Evolutionary conservation across 2,113 vertebrate species (phyloP).

Genomic region (Pterocles orientalis): DNA sequence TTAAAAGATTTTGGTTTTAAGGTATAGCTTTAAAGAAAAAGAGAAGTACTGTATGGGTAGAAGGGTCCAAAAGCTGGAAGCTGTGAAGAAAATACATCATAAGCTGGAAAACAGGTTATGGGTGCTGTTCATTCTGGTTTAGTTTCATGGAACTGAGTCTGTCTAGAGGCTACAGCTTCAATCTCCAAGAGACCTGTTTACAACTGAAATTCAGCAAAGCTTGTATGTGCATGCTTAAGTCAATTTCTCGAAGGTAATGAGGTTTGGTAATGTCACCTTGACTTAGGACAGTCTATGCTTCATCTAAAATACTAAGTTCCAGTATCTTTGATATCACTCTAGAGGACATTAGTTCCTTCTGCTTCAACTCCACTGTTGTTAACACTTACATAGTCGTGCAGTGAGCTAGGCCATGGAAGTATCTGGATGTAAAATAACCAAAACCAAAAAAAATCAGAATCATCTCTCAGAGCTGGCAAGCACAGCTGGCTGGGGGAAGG

Average conservation of each 20-base stretch:
- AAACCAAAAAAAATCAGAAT: neutral
- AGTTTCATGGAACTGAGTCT: neutral
- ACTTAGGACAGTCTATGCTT: neutral
- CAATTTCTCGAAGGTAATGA: constrained; percentile 12
- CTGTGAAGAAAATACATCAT: neutral
- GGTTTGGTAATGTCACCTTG: neutral
- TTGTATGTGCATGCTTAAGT: neutral
- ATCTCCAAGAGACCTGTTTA: neutral
- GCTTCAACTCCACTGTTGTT: neutral
- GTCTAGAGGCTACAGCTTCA: neutral
- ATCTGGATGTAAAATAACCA: neutral
- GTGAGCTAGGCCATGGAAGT: neutral
- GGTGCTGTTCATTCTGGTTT: neutral
- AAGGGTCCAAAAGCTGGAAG: neutral
- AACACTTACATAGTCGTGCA: neutral
- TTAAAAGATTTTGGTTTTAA: neutral
- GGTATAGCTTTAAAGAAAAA: neutral
- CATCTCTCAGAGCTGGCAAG: neutral
- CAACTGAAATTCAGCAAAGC: neutral
- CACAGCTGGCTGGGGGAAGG: neutral
- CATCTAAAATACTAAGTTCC: neutral
- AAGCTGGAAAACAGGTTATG: neutral
- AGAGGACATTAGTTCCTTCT: neutral
- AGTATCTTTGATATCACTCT: neutral
- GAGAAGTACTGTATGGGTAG: neutral